Evolutionary conservation across 2,113 vertebrate genomes (phyloP), one percentile per base, ranked within the genome.

Genomic region (Miniopterus natalensis): DNA sequence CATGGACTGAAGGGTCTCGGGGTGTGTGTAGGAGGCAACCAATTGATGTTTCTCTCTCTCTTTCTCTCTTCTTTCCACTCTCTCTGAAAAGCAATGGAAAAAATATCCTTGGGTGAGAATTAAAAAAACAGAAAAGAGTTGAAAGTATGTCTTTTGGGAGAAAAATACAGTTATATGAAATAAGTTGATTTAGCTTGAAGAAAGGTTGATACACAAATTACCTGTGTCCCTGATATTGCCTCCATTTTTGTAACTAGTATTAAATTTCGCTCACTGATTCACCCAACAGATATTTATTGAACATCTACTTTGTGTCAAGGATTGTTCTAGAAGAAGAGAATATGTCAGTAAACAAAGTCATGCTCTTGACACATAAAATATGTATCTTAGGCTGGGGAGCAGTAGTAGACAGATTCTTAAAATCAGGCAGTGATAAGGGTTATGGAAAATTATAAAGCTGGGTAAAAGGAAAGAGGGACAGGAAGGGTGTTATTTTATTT

Each of bases 241-340:
- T 55, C 27, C 23, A 63, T 63, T 88, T 65, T 45, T 61, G 11
- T 75, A 45, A 51, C 31, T 15, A 59, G 2, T 53, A 65, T 65
- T 31, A 84, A 15, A 25, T 80, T 89, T 77, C 31, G 85, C 59
- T 74, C n/a, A 70, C 66, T 86, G 21, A 36, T 68, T 66, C 36
- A 90, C 49, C 18, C 18, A 93, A 40, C 42, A 81, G 81, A 63
- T 88, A 71, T 51, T 95, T 73, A 63, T 12, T 88, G 42, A 85
- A 49, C 29, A 97, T 73, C 42, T 95, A 53, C 29, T 85, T 61
- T 89, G 31, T 59, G 65, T 1, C 61, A 70, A 86, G 21, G 40
- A 73, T 85, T n/a, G 11, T 80, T 84, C 15, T 94, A 59, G 40
- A 94, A 87, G 74, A 75, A 87, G 75, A 89, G 4, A 15, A 36